A percentile compares a stretch with the other conserved stretches of the same genome.
These are phyloP conservation scores for Tamias sibiricus DNA, from an alignment of 2,113 vertebrate species.

Conservation along the genomic window DNA sequence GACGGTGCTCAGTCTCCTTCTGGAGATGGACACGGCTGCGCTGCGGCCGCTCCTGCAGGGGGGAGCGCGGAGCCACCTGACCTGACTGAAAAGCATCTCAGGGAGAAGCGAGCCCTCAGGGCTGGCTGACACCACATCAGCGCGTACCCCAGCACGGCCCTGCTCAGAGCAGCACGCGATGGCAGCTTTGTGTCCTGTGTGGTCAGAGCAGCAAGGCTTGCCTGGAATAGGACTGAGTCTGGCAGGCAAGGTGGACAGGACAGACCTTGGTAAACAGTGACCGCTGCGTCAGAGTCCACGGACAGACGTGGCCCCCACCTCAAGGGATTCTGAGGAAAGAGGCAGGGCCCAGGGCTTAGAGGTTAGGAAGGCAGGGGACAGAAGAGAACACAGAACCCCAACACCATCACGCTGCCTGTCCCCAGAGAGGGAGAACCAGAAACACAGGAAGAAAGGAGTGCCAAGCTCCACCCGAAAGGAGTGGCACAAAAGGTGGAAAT, in stretches of 20 bases:
- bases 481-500: rapidly evolving
- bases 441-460: too few species aligned
- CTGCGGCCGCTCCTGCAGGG: neutral
- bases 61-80: neutral
- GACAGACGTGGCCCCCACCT: rapidly evolving
- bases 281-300: rapidly evolving
- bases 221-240: neutral
- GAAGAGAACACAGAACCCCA: neutral
- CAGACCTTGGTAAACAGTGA: neutral
- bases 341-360: neutral
- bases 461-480: neutral
- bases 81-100: neutral
- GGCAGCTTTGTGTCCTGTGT: neutral
- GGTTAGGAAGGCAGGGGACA: neutral
- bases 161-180: neutral
- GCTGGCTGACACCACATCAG: neutral
- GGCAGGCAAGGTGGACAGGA: rapidly evolving
- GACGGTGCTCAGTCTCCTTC: rapidly evolving
- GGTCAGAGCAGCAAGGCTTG: neutral
- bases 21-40: neutral
- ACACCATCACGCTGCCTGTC: neutral
- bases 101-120: neutral
- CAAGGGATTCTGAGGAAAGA: neutral
- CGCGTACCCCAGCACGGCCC: too few species aligned
- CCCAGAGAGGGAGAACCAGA: neutral